Percentiles rank a stretch among this genome's conserved stretches.
phyloP scores from a whole-genome alignment of 2,888 invertebrate species.

The Stenolophus ochropezus region DNA sequence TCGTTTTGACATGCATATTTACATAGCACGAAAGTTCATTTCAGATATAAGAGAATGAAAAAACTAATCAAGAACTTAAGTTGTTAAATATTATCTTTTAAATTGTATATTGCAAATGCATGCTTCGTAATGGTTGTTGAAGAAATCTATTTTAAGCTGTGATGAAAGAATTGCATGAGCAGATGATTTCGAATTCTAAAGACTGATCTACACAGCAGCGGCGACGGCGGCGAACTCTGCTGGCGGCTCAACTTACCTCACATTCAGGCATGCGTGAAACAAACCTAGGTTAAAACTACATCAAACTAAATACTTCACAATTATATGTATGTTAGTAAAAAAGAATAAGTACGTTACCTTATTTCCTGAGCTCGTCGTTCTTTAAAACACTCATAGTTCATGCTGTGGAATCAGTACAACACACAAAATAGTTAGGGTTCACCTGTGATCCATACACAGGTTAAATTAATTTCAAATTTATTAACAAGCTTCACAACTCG shows the following conservation, averaged over 20 bases:
- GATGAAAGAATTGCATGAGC: neutral
- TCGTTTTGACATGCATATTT: neutral
- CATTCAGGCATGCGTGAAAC: slow-evolving; percentile 18
- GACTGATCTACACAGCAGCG: neutral
- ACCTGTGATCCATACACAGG: neutral
- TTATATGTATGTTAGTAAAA: slow-evolving; percentile 16
- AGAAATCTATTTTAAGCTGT: neutral
- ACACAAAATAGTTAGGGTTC: slow-evolving; percentile 28
- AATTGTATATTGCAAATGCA: neutral
- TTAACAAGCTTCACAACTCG: neutral
- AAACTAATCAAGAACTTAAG: neutral
- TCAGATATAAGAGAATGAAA: neutral
- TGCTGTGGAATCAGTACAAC: slow-evolving; percentile 45
- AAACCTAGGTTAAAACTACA: slow-evolving; percentile 7
- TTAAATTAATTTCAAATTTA: neutral
- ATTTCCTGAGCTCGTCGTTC: neutral
- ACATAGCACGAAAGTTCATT: neutral
- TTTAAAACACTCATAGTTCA: slow-evolving; percentile 52
- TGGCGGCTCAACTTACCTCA: neutral
- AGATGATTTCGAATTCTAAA: neutral
- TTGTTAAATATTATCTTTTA: no score
- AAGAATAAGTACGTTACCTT: slow-evolving; percentile 40
- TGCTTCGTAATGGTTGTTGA: neutral
- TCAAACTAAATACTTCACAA: neutral
- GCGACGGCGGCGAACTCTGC: neutral